These are phyloP conservation scores for Phenganax stokvisi DNA, from an alignment of 92 coral and sea anemone genomes.

Conservation along the genomic window DNA sequence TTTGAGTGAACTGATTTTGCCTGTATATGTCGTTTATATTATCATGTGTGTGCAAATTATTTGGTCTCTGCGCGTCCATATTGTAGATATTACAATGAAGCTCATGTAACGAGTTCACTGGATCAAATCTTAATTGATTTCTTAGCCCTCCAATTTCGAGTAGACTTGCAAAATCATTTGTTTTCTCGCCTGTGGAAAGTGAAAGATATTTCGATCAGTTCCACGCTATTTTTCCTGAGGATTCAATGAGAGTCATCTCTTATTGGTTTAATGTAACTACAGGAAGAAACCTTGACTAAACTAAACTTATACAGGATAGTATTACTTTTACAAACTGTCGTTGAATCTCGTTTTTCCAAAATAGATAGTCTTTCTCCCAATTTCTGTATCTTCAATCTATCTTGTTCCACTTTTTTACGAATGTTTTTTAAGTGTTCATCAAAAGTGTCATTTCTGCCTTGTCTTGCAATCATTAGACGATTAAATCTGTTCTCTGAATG, in stretches of 20 bases:
- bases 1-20: not conserved
- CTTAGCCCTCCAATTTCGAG: not conserved
- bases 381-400: constrained; percentile 14
- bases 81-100: too few species aligned
- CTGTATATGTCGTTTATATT: too few species aligned
- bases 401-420: constrained; percentile 24
- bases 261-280: too few species aligned
- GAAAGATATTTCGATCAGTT: not conserved
- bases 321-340: not conserved
- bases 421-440: constrained; percentile 4
- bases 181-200: not conserved
- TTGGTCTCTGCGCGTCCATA: not conserved
- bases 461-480: not conserved
- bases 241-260: too few species aligned
- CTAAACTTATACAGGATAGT: not conserved
- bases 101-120: not conserved
- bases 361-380: constrained; percentile 17
- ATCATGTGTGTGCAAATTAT: not conserved
- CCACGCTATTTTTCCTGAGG: too few species aligned
- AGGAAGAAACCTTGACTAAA: not conserved
- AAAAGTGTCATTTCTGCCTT: constrained; percentile 1
- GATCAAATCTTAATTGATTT: constrained; percentile 1
- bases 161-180: not conserved
- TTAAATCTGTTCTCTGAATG: constrained; percentile 25
- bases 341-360: constrained; percentile 9